Percentiles rank a stretch among this genome's conserved stretches.
Evolutionary conservation across 2,113 vertebrate species (phyloP).

Genomic region (Hippoglossus stenolepis): DNA sequence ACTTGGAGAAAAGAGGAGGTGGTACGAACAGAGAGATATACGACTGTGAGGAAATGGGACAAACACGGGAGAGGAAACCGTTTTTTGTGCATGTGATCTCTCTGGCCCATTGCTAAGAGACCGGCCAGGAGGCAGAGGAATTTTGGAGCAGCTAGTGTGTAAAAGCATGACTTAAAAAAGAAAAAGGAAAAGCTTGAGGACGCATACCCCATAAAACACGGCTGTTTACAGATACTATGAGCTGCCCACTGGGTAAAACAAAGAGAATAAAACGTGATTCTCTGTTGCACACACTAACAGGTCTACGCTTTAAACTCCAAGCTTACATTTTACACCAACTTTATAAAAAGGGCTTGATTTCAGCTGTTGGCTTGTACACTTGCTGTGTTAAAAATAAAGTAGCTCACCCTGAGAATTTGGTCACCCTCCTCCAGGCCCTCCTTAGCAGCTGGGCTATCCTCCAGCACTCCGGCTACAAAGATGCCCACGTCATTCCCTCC

Average conservation of each 20-base stretch:
- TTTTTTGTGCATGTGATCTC: slow-evolving; percentile 50
- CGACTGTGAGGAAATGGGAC: slow-evolving; percentile 56
- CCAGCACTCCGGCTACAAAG: slow-evolving; percentile 97
- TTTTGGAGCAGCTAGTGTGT: slow-evolving; percentile 59
- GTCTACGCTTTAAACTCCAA: neutral
- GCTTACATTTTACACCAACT: neutral
- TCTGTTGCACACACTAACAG: neutral
- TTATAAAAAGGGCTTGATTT: neutral
- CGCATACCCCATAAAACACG: slow-evolving; percentile 49
- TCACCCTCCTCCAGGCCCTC: slow-evolving; percentile 99
- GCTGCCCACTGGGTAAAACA: slow-evolving; percentile 13
- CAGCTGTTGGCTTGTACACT: neutral
- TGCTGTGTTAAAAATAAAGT: slow-evolving; percentile 21
- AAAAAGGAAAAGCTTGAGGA: slow-evolving; percentile 35
- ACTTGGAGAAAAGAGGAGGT: slow-evolving; percentile 47
- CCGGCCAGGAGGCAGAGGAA: slow-evolving; percentile 61
- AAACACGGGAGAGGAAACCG: slow-evolving; percentile 74
- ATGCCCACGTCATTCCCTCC: slow-evolving; percentile 99
- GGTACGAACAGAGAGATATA: slow-evolving; percentile 64
- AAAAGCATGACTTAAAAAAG: slow-evolving; percentile 37
- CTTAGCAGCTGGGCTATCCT: slow-evolving; percentile 98
- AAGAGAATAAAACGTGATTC: neutral
- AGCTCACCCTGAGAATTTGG: slow-evolving; percentile 97
- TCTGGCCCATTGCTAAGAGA: slow-evolving; percentile 69
- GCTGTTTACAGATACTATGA: slow-evolving; percentile 34